Evolutionary conservation across 2,888 invertebrate genomes (phyloP).

Genomic region (Alviniconcha strummeri): DNA sequence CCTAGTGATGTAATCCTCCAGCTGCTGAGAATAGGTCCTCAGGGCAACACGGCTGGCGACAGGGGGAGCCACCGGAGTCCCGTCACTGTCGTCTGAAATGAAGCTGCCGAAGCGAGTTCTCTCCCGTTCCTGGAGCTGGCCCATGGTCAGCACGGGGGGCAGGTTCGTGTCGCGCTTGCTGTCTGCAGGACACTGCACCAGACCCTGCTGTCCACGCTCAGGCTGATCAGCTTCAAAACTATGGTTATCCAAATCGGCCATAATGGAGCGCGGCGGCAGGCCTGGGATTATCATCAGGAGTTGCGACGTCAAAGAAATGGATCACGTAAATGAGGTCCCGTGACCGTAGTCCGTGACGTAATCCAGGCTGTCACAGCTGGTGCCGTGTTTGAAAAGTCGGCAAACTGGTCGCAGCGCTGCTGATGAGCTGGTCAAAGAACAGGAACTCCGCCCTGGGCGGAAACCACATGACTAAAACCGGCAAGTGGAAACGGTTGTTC

Average conservation of each 20-base stretch:
- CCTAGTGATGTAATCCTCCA: constrained; percentile 64
- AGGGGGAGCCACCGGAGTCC: constrained; percentile 29
- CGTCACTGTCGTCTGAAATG: constrained; percentile 26
- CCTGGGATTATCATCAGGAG: not conserved
- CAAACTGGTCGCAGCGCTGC: no score
- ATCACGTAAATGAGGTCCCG: no score
- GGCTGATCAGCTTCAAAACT: no score
- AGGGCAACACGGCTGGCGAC: constrained; percentile 28
- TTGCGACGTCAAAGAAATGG: not conserved
- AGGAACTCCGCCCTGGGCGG: no score
- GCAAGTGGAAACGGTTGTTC: no score
- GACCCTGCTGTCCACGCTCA: no score
- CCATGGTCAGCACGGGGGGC: not conserved
- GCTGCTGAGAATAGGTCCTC: constrained; percentile 58
- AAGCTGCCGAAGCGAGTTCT: constrained; percentile 4
- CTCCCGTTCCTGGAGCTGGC: constrained; percentile 10
- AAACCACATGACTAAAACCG: no score
- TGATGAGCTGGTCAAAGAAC: no score
- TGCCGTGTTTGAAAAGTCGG: no score
- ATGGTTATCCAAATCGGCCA: not conserved
- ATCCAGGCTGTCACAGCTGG: no score
- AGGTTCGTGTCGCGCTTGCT: not conserved
- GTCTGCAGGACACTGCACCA: no score
- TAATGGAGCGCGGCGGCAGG: not conserved
- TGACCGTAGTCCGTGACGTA: no score